phyloP scores from a whole-genome alignment of 2,888 invertebrate genomes.

The Eurytoma adleriae region DNA sequence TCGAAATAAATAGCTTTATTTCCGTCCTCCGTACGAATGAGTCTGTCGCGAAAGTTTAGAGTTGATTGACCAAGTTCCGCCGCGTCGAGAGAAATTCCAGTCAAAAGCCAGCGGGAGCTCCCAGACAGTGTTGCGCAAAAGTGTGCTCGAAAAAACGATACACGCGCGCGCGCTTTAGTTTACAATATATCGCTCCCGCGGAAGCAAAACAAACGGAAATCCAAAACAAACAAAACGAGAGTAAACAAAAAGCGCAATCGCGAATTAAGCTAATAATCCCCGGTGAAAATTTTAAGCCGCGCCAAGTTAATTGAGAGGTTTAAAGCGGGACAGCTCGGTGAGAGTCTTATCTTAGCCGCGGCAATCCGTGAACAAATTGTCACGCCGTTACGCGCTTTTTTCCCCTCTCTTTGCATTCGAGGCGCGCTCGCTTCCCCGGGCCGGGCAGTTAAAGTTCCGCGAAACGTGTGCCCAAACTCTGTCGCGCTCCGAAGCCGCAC shows the following conservation, averaged over 20 bases:
- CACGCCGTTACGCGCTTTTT: conserved; percentile 33
- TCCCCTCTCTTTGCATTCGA: conserved; percentile 26
- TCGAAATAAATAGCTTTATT: conserved; percentile 35
- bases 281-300: not conserved
- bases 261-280: conserved; percentile 18
- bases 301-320: conserved; percentile 38
- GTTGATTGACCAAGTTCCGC: conserved; percentile 29
- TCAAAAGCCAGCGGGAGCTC: no score
- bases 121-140: no score
- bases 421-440: not conserved
- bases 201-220: no score
- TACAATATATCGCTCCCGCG: no score
- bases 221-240: no score
- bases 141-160: no score
- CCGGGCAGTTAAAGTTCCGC: conserved; percentile 36
- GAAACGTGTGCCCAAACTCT: not conserved
- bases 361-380: conserved; percentile 50
- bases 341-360: conserved; percentile 19
- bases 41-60: conserved; percentile 25
- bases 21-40: conserved; percentile 7
- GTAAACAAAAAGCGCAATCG: not conserved
- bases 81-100: no score
- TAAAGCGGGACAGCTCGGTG: not conserved
- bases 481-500: not conserved
- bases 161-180: no score